A percentile compares a stretch with the other conserved stretches of the same genome.
Evolutionary conservation across 1,140 invertebrate species (phyloP).

Genomic region (Cotesia vestalis): DNA sequence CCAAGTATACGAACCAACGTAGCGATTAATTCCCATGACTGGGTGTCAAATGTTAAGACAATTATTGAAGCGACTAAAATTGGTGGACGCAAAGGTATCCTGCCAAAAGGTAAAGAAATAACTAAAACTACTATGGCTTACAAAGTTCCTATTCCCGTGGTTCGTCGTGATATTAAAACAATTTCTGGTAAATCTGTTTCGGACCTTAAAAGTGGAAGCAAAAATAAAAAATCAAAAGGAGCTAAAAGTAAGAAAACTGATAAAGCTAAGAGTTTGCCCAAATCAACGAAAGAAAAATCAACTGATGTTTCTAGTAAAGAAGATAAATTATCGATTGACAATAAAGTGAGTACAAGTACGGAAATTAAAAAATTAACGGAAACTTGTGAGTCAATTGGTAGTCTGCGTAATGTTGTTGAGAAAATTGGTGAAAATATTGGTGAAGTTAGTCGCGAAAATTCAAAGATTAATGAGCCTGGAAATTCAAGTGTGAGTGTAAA

Average conservation of each 20-base stretch:
- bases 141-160: conserved; percentile 76
- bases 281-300: conserved; percentile 36
- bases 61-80: conserved; percentile 62
- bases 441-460: conserved; percentile 35
- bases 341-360: conserved; percentile 18
- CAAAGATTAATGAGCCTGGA: not conserved
- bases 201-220: conserved; percentile 31
- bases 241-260: conserved; percentile 42
- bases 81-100: conserved; percentile 58
- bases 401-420: conserved; percentile 53
- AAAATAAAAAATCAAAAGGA: conserved; percentile 32
- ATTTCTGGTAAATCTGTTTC: conserved; percentile 55
- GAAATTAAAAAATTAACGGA: conserved; percentile 41
- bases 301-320: conserved; percentile 31
- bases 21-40: conserved; percentile 57
- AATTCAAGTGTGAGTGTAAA: not conserved
- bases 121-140: conserved; percentile 75
- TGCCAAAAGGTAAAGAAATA: conserved; percentile 63
- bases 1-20: conserved; percentile 55
- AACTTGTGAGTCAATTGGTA: conserved; percentile 59
- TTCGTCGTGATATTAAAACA: conserved; percentile 60
- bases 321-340: conserved; percentile 19
- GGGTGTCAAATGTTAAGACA: conserved; percentile 61
- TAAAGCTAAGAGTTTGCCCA: conserved; percentile 37
- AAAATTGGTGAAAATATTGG: conserved; percentile 52